Evolutionary conservation across 2,113 vertebrate genomes (phyloP), one percentile per base, ranked within the genome.

Genomic region (Heliornis fulica): DNA sequence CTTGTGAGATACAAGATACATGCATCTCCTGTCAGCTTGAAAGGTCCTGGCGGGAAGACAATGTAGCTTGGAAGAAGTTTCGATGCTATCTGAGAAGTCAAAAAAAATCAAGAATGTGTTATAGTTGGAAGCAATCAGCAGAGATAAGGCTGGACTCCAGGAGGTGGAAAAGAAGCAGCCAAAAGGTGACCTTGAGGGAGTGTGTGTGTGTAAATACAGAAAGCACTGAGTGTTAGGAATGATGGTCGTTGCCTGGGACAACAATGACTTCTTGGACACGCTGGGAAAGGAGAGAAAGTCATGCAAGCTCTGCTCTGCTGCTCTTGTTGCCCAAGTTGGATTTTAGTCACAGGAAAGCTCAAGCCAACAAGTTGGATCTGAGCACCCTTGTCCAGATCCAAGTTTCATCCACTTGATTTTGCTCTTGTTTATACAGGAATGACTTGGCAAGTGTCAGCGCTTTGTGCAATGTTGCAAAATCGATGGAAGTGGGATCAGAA

Each of bases 111-210:
- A 78, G 93, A 84, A 93, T 71, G 80, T 94, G 61, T 96, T 97
- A 76, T 46, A 89, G 59, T 90, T 97, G 94, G 96, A 96, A 93
- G 43, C 88, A 90, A 93, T 60, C 23, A 4, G 40, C 61, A 61
- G 65, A 96, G 92, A 96, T 90, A 95, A 79, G 75, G 46, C 45
- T 84, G 95, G 87, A 51, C 65, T 95, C 25, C 8, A 38, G 51
- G 68, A 81, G 53, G 34, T 90, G 26, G 80, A 83, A 77, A 82
- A 82, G 83, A 59, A 94, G 77, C 65, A 56, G 87, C 88, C 92
- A 96, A 92, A 92, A 96, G 72, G 88, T 95, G 94, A 92, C 77
- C 80, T 94, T 82, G 77, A 90, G 72, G 68, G 82, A 86, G 64
- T 1, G 48, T 34, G 31, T 29, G 5, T 31, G 26, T 81, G 72